Percentiles rank a stretch among this genome's conserved stretches.
Evolutionary conservation across 2,888 invertebrate species (phyloP).

Genomic region (Dinocampus coccinellae): DNA sequence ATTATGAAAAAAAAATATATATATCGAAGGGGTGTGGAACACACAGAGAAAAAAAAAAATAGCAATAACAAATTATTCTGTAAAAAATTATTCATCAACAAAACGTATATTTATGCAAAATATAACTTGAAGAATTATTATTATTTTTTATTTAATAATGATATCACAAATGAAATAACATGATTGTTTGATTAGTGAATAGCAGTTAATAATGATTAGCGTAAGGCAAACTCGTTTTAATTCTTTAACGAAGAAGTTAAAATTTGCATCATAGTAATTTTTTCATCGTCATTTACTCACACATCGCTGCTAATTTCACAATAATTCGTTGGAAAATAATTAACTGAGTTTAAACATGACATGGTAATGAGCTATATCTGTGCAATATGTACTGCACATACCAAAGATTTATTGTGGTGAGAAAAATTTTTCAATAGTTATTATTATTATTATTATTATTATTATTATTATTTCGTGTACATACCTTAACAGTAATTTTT

Average conservation of each 20-base stretch:
- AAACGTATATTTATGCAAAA: background rate
- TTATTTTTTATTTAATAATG: constrained; percentile 11
- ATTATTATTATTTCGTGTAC: background rate
- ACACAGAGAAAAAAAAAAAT: background rate
- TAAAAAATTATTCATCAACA: background rate
- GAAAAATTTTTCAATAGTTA: background rate
- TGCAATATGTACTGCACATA: constrained; percentile 7
- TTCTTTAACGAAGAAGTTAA: background rate
- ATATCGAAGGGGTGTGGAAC: background rate
- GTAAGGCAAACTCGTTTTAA: background rate
- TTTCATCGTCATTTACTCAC: constrained; percentile 35
- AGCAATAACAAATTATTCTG: background rate
- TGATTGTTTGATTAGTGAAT: background rate
- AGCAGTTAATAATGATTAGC: constrained; percentile 21
- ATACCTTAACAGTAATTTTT: constrained; percentile 4
- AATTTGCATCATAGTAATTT: constrained; percentile 16
- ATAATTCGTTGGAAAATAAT: constrained; percentile 54
- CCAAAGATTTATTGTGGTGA: background rate
- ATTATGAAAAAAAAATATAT: background rate
- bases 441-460: too few relatives aligned
- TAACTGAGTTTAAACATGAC: constrained; percentile 54
- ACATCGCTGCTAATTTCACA: constrained; percentile 45
- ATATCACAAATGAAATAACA: background rate
- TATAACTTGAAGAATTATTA: background rate
- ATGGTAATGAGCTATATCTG: constrained; percentile 55